These are phyloP conservation scores for Agrochola lychnidis DNA, from an alignment of 2,888 invertebrate genomes.

Conservation along the genomic window DNA sequence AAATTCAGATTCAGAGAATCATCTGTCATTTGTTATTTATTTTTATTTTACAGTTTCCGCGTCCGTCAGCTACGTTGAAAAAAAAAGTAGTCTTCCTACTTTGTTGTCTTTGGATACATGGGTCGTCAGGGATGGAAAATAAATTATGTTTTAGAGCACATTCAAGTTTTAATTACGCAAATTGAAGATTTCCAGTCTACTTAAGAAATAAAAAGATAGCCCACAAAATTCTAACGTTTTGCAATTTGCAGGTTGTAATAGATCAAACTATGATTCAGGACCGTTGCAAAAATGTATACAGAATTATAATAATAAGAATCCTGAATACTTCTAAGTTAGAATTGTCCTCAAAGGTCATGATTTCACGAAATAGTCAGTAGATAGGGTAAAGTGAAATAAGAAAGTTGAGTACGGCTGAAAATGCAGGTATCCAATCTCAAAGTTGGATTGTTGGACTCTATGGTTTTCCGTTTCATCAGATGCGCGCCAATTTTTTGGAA, in stretches of 20 bases:
- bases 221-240: not conserved
- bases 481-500: slow-evolving; percentile 13
- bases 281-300: not conserved
- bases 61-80: slow-evolving; percentile 6
- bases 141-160: not conserved
- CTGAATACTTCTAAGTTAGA: not conserved
- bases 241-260: not conserved
- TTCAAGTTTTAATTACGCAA: not conserved
- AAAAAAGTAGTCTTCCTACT: not conserved
- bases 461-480: slow-evolving; percentile 9
- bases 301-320: not conserved
- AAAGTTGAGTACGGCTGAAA: slow-evolving; percentile 5
- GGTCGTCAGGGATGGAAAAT: not conserved
- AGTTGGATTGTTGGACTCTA: not conserved
- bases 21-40: slow-evolving; percentile 23
- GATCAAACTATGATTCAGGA: not conserved
- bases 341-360: too few species aligned
- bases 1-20: slow-evolving; percentile 20
- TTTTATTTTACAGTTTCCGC: slow-evolving; percentile 28
- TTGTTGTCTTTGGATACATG: slow-evolving; percentile 17
- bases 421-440: not conserved
- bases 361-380: too few species aligned
- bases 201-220: not conserved
- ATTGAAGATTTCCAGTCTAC: not conserved
- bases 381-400: not conserved